Base-by-base conservation (phyloP, 2,797 vertebrate genomes). In the Siniperca obscura region DNA sequence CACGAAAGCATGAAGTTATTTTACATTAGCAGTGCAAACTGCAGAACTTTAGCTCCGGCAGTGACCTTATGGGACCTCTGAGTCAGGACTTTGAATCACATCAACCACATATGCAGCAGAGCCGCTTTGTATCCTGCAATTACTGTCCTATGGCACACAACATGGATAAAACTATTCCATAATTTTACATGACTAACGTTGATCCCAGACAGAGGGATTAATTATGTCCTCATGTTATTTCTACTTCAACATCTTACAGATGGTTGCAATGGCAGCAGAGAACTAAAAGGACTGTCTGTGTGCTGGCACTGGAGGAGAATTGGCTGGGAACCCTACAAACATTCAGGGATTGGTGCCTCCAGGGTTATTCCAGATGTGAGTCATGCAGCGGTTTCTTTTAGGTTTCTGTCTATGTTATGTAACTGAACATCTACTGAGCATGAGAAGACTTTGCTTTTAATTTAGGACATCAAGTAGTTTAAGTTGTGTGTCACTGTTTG, bases 51-150 rank as follows among this genome's bases (percentile, higher is more conserved):
- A 52, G 42, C 44, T 19, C 67, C 69, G 44, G 25, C 42, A 12
- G 61, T 46, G 70, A 85, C 67, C 80, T 74, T 5, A 67, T 0
- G 7, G 1, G 52, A 77, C 84, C 71, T 85, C 52, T 92, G 84
- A 85, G 80, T 89, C 89, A 86, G 12, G 11, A 71, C 53, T 76
- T 53, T 89, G 76, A 86, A 67, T 88, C 75, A 80, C 79, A 80
- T 68, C 34, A 53, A 78, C 85, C 84, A 85, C 86, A 88, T 71
- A 48, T 82, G 78, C 65, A 80, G 25, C 64, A 65, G 62, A 85
- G 55, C 25, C 13, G 6, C 38, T 81, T 61, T 79, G 62, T 27
- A 68, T 80, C 74, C 80, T 70, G 68, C 53, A 68, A 74, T 87
- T 72, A 73, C 68, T 11, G 21, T 65, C 60, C 46, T 70, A 76